phyloP scores from a whole-genome alignment of 2,888 invertebrate genomes.

The Drosophila bunnanda region DNA sequence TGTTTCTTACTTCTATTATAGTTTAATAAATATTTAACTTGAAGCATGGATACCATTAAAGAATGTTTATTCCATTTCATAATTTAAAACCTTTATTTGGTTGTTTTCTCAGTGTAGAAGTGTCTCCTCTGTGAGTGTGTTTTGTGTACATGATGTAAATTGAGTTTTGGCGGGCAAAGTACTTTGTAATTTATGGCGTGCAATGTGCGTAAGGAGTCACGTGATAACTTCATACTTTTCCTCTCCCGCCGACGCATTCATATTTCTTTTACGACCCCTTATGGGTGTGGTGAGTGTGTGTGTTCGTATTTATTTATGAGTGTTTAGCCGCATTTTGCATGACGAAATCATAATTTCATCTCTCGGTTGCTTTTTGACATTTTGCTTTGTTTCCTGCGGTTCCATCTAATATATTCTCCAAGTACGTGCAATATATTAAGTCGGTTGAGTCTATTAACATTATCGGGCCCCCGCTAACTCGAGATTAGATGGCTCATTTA shows the following conservation, averaged over 20 bases:
- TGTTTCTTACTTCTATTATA: no score
- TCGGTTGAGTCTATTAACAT: slow-evolving; percentile 65
- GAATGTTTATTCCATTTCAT: no score
- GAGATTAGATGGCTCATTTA: slow-evolving; percentile 66
- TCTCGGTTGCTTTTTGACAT: slow-evolving; percentile 58
- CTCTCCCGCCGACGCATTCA: slow-evolving; percentile 28
- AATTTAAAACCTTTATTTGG: no score
- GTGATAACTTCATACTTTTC: slow-evolving; percentile 72
- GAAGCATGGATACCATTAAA: no score
- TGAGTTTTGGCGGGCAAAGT: slow-evolving; percentile 69
- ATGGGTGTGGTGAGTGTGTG: slow-evolving; percentile 15
- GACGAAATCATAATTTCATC: slow-evolving; percentile 77
- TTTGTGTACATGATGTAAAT: slow-evolving; percentile 45
- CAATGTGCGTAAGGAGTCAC: slow-evolving; percentile 79
- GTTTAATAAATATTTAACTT: no score
- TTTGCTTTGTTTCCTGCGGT: slow-evolving; percentile 66
- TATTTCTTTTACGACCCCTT: slow-evolving; percentile 58
- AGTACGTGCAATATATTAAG: slow-evolving; percentile 70
- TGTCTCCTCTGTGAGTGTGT: slow-evolving; percentile 21
- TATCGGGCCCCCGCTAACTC: slow-evolving; percentile 60
- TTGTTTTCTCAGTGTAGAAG: slow-evolving; percentile 2
- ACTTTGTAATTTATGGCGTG: slow-evolving; percentile 79
- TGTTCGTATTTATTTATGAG: slow-evolving; percentile 67
- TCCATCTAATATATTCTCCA: slow-evolving; percentile 48
- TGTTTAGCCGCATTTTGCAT: slow-evolving; percentile 74